Evolutionary conservation across 2,888 invertebrate species (phyloP).

Genomic region (Lasioglossum pauxillum): DNA sequence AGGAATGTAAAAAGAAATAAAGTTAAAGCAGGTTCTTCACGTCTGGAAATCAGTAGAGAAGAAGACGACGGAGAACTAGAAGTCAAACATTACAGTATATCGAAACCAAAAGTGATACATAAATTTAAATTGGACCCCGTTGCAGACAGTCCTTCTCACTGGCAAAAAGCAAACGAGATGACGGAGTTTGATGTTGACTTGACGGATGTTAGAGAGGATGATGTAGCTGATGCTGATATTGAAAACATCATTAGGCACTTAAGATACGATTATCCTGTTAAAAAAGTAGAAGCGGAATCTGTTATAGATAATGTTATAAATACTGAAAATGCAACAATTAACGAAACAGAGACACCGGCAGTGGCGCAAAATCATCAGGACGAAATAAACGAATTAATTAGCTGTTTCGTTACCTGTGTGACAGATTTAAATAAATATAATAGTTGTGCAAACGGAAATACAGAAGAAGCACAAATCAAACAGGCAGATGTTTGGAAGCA

Average conservation of each 20-base stretch:
- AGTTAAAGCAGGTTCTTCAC: conserved; percentile 42
- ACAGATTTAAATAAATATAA: background rate
- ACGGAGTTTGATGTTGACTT: conserved; percentile 69
- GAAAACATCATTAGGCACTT: conserved; percentile 63
- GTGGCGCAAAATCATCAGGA: background rate
- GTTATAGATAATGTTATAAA: background rate
- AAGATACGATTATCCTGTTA: conserved; percentile 43
- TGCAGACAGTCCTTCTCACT: conserved; percentile 56
- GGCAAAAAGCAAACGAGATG: conserved; percentile 72
- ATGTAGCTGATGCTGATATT: conserved; percentile 52
- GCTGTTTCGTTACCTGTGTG: conserved; percentile 15
- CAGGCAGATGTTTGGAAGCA: conserved; percentile 76
- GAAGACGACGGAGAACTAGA: background rate
- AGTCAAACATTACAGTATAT: conserved; percentile 23
- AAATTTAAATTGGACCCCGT: conserved; percentile 61
- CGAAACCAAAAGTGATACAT: conserved; percentile 39
- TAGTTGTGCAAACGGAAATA: background rate
- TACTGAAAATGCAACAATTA: conserved; percentile 6
- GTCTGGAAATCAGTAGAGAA: conserved; percentile 5
- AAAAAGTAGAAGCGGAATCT: conserved; percentile 15
- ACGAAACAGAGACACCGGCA: background rate
- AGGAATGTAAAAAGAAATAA: conserved; percentile 8
- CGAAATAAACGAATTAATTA: conserved; percentile 36
- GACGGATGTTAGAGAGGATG: conserved; percentile 54
- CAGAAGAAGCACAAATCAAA: conserved; percentile 47